Evolutionary conservation across 2,888 invertebrate species (phyloP).

Genomic region (Andrena flavipes): DNA sequence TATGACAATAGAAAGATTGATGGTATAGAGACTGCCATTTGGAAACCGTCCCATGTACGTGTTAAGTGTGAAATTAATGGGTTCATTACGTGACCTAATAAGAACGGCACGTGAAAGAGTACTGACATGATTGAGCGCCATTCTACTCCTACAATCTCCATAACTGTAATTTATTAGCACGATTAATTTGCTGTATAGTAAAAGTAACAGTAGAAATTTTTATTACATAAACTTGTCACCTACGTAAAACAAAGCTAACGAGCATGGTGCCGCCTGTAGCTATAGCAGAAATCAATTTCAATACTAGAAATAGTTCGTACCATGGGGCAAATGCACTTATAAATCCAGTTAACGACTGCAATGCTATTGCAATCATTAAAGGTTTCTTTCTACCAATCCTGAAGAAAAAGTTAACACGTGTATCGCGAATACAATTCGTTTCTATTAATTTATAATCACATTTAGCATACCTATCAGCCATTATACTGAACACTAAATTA

Average conservation of each 20-base stretch:
- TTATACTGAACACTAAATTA: conserved; percentile 86
- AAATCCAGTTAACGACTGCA: conserved; percentile 87
- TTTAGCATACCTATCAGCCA: conserved; percentile 85
- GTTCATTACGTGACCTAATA: conserved; percentile 86
- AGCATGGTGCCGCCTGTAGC: conserved; percentile 89
- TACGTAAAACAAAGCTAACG: conserved; percentile 88
- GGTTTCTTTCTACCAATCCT: conserved; percentile 89
- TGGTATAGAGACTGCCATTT: conserved; percentile 85
- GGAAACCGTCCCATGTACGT: conserved; percentile 86
- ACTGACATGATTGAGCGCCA: conserved; percentile 85
- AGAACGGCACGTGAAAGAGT: conserved; percentile 86
- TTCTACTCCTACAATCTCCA: conserved; percentile 87
- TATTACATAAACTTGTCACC: conserved; percentile 68
- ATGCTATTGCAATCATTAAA: conserved; percentile 86
- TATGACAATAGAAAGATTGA: conserved; percentile 84
- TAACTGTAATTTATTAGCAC: conserved; percentile 80
- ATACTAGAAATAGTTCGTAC: conserved; percentile 87
- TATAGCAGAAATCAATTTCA: conserved; percentile 87
- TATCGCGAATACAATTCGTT: background rate
- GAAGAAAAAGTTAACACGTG: conserved; percentile 28
- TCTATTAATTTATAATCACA: conserved; percentile 13
- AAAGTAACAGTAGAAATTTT: background rate
- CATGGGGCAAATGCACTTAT: conserved; percentile 87
- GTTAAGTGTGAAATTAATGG: conserved; percentile 87
- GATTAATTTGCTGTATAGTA: background rate